Evolutionary conservation across 2,888 invertebrate species (phyloP).

Genomic region (Amphiduros pacificus): DNA sequence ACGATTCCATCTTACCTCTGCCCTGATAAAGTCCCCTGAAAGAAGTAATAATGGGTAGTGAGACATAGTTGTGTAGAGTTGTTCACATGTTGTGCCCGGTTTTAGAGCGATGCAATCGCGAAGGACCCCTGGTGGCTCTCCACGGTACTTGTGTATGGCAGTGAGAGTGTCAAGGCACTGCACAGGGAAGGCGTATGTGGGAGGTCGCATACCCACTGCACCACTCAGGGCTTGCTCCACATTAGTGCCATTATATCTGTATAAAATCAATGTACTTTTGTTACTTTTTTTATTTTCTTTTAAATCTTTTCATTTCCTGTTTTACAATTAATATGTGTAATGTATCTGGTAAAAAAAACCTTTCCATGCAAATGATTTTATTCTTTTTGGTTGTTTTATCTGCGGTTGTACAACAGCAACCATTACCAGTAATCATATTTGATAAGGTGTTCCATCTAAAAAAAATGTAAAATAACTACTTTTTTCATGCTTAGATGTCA

Average conservation of each 20-base stretch:
- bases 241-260: constrained; percentile 29
- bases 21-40: constrained; percentile 40
- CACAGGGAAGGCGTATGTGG: constrained; percentile 38
- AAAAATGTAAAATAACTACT: too few relatives aligned
- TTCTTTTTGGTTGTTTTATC: too few relatives aligned
- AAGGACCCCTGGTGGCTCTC: constrained; percentile 24
- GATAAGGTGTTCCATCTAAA: too few relatives aligned
- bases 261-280: neutral
- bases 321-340: neutral
- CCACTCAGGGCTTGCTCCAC: constrained; percentile 35
- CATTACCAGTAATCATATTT: too few relatives aligned
- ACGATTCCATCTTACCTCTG: constrained; percentile 33
- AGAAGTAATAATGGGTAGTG: constrained; percentile 34
- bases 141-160: constrained; percentile 30
- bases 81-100: constrained; percentile 35
- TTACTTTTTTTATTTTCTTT: neutral
- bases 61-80: constrained; percentile 31
- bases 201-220: constrained; percentile 33
- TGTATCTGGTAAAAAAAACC: neutral
- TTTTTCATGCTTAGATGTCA: too few relatives aligned
- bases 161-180: constrained; percentile 33
- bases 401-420: too few relatives aligned
- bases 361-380: too few relatives aligned
- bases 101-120: constrained; percentile 38
- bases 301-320: neutral